Evolutionary conservation across 2,113 vertebrate genomes (phyloP).

Genomic region (Aspidoscelis tigris): DNA sequence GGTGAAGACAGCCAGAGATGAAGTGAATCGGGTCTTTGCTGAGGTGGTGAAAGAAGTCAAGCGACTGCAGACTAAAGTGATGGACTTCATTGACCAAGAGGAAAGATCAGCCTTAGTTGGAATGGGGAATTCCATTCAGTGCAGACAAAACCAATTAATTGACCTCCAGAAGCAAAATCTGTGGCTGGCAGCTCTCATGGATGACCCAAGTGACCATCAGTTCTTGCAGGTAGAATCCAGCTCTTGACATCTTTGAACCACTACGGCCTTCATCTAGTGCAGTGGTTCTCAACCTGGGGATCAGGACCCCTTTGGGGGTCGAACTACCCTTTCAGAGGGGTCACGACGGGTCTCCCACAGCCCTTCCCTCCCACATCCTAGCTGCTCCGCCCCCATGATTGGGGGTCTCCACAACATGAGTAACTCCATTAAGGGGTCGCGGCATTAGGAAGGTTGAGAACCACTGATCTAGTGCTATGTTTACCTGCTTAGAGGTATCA

Average conservation of each 20-base stretch:
- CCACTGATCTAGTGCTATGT: not conserved
- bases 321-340: too few relatives aligned
- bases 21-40: constrained; percentile 57
- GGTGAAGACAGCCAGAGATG: constrained; percentile 42
- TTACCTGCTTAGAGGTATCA: not conserved
- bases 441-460: too few relatives aligned
- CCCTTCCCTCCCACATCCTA: too few relatives aligned
- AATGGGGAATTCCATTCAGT: constrained; percentile 56
- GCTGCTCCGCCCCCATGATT: too few relatives aligned
- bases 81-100: constrained; percentile 64
- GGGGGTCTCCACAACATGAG: too few relatives aligned
- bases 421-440: too few relatives aligned
- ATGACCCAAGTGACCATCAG: constrained; percentile 43
- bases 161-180: constrained; percentile 50
- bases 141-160: constrained; percentile 47
- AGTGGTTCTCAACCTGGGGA: too few relatives aligned
- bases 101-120: constrained; percentile 44
- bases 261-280: not conserved
- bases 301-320: too few relatives aligned
- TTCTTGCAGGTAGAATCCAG: constrained; percentile 40
- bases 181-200: constrained; percentile 29
- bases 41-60: constrained; percentile 57
- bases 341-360: too few relatives aligned
- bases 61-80: constrained; percentile 55
- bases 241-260: not conserved